Percentiles rank a stretch among this genome's conserved stretches.
Evolutionary conservation across 2,113 vertebrate species (phyloP).

Genomic region (Promerops cafer): DNA sequence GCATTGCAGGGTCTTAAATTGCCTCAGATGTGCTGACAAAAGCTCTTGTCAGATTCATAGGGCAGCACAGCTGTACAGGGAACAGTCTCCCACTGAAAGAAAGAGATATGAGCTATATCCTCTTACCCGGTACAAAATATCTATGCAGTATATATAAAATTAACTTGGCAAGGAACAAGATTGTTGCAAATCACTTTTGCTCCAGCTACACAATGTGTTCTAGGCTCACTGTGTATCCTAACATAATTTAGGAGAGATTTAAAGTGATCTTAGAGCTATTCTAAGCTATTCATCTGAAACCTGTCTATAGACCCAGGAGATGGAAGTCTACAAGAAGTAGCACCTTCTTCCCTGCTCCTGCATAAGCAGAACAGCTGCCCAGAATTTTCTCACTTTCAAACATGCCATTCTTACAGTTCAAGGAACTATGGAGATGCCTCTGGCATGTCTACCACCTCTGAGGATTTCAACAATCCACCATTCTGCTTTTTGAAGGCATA

Average conservation of each 20-base stretch:
- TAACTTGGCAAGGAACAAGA: background rate
- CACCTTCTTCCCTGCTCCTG: background rate
- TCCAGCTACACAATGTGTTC: rapidly evolving
- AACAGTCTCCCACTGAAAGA: background rate
- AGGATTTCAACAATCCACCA: background rate
- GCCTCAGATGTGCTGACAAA: background rate
- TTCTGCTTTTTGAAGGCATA: background rate
- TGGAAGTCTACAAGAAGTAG: background rate
- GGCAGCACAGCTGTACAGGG: background rate
- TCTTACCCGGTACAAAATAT: background rate
- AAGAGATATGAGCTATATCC: background rate
- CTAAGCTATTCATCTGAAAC: background rate
- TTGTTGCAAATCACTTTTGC: background rate
- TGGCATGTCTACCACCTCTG: background rate
- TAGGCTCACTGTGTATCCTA: background rate
- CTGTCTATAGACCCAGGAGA: background rate
- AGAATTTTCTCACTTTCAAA: background rate
- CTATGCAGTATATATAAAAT: background rate
- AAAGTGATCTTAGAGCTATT: background rate
- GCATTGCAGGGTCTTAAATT: background rate
- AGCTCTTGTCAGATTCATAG: background rate
- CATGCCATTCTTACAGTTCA: background rate
- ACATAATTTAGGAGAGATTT: background rate
- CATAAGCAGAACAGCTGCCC: background rate
- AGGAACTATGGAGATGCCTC: background rate